Percentiles rank a stretch among this genome's conserved stretches.
phyloP scores from a whole-genome alignment of 2,888 invertebrate species.

The Tineola bisselliella region DNA sequence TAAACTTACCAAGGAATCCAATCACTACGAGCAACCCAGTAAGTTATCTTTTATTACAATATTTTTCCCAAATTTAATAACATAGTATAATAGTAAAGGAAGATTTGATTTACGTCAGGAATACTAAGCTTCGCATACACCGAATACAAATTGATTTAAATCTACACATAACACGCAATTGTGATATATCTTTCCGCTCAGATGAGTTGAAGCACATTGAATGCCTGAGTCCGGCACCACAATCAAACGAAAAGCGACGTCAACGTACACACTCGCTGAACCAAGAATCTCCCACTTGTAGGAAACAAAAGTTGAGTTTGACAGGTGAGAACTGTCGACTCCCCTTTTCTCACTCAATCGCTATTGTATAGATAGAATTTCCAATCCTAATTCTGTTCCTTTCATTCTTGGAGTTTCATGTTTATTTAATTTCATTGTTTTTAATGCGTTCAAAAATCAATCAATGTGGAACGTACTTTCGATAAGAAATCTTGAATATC shows the following conservation, averaged over 20 bases:
- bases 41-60: slow-evolving; percentile 19
- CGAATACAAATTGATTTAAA: background rate
- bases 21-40: slow-evolving; percentile 63
- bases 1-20: slow-evolving; percentile 65
- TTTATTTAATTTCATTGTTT: background rate
- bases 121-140: no score
- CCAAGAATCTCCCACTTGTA: slow-evolving; percentile 70
- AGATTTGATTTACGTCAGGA: no score
- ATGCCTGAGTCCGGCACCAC: background rate
- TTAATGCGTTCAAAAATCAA: background rate
- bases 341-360: slow-evolving; percentile 16
- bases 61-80: no score
- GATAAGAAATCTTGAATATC: no score
- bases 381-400: background rate
- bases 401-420: background rate
- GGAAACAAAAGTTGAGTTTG: slow-evolving; percentile 77
- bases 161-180: background rate
- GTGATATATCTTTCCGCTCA: background rate
- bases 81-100: no score
- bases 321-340: slow-evolving; percentile 54
- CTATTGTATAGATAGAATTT: background rate
- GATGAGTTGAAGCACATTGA: slow-evolving; percentile 10
- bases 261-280: slow-evolving; percentile 47
- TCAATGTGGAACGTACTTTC: no score
- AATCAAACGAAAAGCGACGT: background rate